Evolutionary conservation across 35 echinoderm and acorn worm genomes (phyloP).

Genomic region (Heliocidaris tuberculata): DNA sequence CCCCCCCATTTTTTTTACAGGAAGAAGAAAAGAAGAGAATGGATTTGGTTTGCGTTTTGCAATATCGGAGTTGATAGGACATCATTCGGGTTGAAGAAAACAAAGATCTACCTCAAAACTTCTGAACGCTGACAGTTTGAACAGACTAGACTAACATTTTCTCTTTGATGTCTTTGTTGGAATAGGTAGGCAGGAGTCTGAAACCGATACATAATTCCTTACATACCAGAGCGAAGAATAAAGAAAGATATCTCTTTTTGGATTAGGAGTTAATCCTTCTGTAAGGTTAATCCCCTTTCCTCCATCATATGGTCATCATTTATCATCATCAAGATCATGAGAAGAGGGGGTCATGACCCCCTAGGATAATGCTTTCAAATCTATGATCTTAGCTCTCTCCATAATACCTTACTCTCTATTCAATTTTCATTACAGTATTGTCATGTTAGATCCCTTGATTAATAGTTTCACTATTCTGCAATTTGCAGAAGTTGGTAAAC

Average conservation of each 20-base stretch:
- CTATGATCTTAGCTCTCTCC: not conserved
- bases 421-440: too few species aligned
- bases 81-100: too few species aligned
- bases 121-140: too few species aligned
- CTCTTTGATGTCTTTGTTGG: not conserved
- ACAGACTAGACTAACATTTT: not conserved
- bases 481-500: too few species aligned
- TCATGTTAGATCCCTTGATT: not conserved
- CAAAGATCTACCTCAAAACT: too few species aligned
- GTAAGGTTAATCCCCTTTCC: not conserved
- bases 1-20: too few species aligned
- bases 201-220: conserved; percentile 5
- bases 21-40: too few species aligned
- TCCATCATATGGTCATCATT: not conserved
- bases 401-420: not conserved
- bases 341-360: not conserved
- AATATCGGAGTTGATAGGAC: too few species aligned
- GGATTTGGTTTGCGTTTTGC: too few species aligned
- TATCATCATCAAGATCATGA: conserved; percentile 12
- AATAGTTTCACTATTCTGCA: not conserved
- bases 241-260: conserved; percentile 12
- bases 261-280: not conserved
- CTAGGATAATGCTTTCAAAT: not conserved
- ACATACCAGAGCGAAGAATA: not conserved
- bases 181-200: not conserved